phyloP scores from a whole-genome alignment of 2,113 vertebrate genomes.

The Sakesphorus luctuosus region DNA sequence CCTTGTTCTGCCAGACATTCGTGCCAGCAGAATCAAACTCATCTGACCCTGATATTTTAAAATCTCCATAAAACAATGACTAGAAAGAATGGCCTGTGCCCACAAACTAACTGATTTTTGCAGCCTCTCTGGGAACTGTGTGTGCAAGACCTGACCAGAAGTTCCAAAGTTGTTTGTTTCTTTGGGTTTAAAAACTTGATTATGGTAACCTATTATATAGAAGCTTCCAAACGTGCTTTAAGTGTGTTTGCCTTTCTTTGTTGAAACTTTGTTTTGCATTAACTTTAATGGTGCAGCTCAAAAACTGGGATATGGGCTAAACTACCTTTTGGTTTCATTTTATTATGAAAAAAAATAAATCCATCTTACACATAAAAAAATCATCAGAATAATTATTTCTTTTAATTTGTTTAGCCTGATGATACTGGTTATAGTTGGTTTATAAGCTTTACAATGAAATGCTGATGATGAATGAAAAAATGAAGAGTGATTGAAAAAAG shows the following conservation, averaged over 20 bases:
- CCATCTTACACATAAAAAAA: too few relatives aligned
- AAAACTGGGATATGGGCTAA: not conserved
- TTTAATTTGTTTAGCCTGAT: too few relatives aligned
- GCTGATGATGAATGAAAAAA: too few relatives aligned
- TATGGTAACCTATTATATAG: accelerated
- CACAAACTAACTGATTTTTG: not conserved
- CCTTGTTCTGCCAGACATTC: not conserved
- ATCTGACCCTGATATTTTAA: not conserved
- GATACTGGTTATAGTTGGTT: too few relatives aligned
- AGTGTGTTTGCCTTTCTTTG: conserved; percentile 81
- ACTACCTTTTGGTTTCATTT: conserved; percentile 13
- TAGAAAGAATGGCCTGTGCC: not conserved
- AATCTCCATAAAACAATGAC: not conserved
- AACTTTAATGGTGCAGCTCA: conserved; percentile 54
- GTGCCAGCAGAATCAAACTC: not conserved
- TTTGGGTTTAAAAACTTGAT: not conserved
- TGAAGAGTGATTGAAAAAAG: too few relatives aligned
- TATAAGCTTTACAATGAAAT: too few relatives aligned
- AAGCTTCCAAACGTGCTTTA: conserved; percentile 81
- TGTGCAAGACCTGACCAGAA: not conserved
- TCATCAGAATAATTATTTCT: too few relatives aligned
- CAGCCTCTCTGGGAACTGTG: not conserved
- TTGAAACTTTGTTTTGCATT: conserved; percentile 77
- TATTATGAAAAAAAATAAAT: not conserved
- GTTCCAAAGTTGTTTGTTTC: not conserved